These are phyloP conservation scores for Passer domesticus DNA, from an alignment of 2,113 vertebrate species.

Conservation along the genomic window DNA sequence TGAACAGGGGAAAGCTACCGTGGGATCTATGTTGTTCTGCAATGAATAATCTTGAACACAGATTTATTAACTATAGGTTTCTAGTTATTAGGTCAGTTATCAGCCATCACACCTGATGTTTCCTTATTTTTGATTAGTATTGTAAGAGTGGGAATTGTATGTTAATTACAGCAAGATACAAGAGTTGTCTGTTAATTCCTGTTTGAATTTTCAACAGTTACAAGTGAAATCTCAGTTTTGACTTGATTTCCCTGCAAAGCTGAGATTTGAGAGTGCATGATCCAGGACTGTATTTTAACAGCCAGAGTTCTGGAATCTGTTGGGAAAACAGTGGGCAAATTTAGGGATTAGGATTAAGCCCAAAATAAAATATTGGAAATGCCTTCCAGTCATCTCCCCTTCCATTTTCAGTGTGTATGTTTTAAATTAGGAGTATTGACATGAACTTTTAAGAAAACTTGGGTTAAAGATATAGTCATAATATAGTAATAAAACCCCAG, in stretches of 20 bases:
- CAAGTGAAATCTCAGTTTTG: neutral
- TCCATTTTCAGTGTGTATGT: neutral
- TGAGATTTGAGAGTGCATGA: neutral
- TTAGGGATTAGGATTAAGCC: neutral
- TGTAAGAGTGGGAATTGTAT: neutral
- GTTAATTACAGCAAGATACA: neutral
- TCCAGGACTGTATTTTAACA: neutral
- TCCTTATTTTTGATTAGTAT: neutral
- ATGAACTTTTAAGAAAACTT: neutral
- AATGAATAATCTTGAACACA: neutral
- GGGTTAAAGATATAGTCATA: neutral
- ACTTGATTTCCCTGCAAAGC: neutral
- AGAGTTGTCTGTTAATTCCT: neutral
- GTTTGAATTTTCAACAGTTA: neutral
- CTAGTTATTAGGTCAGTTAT: neutral
- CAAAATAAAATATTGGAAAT: neutral
- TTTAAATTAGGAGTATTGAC: neutral
- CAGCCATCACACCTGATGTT: neutral
- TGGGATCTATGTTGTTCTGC: neutral
- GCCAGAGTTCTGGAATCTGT: neutral
- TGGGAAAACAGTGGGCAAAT: neutral
- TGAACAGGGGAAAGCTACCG: neutral
- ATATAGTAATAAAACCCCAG: neutral
- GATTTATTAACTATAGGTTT: neutral
- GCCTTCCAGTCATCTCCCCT: neutral